phyloP scores from a whole-genome alignment of 1,140 invertebrate species.

The Listronotus oregonensis region DNA sequence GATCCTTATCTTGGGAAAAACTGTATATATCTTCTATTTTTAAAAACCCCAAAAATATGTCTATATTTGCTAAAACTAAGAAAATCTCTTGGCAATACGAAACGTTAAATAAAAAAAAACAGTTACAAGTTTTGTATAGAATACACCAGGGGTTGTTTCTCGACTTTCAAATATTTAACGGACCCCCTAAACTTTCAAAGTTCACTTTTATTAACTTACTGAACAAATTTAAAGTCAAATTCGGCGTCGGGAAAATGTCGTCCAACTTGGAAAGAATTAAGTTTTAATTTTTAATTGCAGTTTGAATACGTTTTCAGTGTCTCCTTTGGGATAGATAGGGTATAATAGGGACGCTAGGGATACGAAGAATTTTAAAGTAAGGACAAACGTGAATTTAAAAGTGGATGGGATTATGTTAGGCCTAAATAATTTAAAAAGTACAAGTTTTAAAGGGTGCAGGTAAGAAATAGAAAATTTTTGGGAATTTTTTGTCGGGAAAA shows the following conservation, averaged over 20 bases:
- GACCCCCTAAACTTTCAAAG: constrained; percentile 24
- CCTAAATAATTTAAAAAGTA: too few relatives aligned
- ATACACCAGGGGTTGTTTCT: constrained; percentile 7
- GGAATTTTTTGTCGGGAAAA: too few relatives aligned
- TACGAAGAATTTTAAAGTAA: constrained; percentile 35
- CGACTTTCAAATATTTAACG: constrained; percentile 31
- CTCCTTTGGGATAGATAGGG: constrained; percentile 34
- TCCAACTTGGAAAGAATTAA: constrained; percentile 42
- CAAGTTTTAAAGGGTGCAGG: too few relatives aligned
- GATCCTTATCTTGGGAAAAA: too few relatives aligned
- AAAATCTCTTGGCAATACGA: too few relatives aligned
- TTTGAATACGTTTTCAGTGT: constrained; percentile 36
- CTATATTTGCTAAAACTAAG: too few relatives aligned
- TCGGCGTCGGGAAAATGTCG: constrained; percentile 41
- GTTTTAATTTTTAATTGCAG: constrained; percentile 46
- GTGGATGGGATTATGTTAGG: constrained; percentile 21
- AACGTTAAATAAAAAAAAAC: too few relatives aligned
- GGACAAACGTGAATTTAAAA: constrained; percentile 34
- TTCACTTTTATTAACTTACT: constrained; percentile 40
- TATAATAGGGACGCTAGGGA: constrained; percentile 34
- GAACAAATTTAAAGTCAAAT: constrained; percentile 42
- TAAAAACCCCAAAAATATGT: too few relatives aligned
- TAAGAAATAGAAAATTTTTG: too few relatives aligned
- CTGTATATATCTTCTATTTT: too few relatives aligned
- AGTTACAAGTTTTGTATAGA: background rate